Evolutionary conservation across 2,888 invertebrate species (phyloP).

Genomic region (Drosophila histrio): DNA sequence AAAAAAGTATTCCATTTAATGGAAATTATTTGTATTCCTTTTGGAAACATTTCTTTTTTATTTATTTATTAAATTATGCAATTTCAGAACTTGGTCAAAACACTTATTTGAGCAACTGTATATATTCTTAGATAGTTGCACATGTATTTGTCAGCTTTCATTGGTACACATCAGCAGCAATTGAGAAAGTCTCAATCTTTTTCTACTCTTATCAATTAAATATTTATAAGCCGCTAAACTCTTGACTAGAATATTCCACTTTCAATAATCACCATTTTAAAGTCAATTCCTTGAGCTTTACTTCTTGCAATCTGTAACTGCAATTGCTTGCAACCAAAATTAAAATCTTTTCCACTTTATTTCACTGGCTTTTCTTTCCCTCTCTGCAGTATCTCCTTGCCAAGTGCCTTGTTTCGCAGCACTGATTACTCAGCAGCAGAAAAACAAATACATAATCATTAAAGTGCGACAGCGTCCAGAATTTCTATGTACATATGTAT

Average conservation of each 20-base stretch:
- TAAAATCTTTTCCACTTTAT: not conserved
- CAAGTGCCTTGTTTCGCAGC: conserved; percentile 22
- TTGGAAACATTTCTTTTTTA: too few species aligned
- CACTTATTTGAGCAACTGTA: too few species aligned
- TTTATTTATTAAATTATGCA: too few species aligned
- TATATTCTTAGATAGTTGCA: too few species aligned
- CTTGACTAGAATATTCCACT: not conserved
- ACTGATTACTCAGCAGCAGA: conserved; percentile 47
- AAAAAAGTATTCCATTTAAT: too few species aligned
- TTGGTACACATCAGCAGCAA: conserved; percentile 68
- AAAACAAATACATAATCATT: conserved; percentile 62
- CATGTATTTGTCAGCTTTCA: conserved; percentile 14
- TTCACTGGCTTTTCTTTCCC: not conserved
- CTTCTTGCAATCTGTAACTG: not conserved
- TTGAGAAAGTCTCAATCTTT: conserved; percentile 6
- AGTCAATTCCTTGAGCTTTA: not conserved
- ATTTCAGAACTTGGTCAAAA: too few species aligned
- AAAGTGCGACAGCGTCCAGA: conserved; percentile 59
- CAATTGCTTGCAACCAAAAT: not conserved
- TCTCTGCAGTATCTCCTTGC: conserved; percentile 6
- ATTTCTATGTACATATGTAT: conserved; percentile 28
- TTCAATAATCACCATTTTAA: conserved; percentile 36
- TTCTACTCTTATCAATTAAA: conserved; percentile 52
- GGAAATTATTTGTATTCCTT: too few species aligned
- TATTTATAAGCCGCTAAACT: not conserved